Conservation (phyloP, 2,113 vertebrate species). For the Mobula birostris region DNA sequence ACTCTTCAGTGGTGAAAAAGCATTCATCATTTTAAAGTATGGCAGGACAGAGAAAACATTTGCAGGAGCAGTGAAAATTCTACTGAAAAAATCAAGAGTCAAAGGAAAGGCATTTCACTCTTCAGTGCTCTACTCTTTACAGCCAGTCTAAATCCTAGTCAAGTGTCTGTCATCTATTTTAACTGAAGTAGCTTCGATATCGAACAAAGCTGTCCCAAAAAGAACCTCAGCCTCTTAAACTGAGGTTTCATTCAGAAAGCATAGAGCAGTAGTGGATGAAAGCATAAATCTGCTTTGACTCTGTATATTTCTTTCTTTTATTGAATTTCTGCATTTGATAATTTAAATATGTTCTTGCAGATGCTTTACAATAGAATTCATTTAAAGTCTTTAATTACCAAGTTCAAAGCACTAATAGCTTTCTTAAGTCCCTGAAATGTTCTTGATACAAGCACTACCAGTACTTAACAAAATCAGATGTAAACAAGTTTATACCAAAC, state of each 20-base stretch:
- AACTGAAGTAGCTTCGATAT: not conserved
- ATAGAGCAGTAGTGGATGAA: not conserved
- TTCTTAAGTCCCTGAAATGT: slow-evolving; percentile 16
- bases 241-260: not conserved
- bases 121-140: not conserved
- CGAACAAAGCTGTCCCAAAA: not conserved
- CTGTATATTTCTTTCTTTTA: slow-evolving; percentile 1
- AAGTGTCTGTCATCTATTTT: not conserved
- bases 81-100: not conserved
- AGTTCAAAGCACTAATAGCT: slow-evolving; percentile 12
- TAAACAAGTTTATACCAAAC: not conserved
- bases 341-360: not conserved
- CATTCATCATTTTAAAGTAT: not conserved
- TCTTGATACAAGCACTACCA: not conserved
- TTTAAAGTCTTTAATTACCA: slow-evolving; percentile 1
- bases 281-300: not conserved
- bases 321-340: not conserved
- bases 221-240: not conserved
- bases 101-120: not conserved
- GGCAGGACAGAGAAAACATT: not conserved
- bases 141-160: not conserved
- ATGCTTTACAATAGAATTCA: not conserved
- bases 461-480: slow-evolving; percentile 21
- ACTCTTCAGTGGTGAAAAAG: not conserved
- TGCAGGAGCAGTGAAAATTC: not conserved